These are phyloP conservation scores for Eudyptes chrysolophus DNA, from an alignment of 2,113 vertebrate genomes.

Conservation along the genomic window DNA sequence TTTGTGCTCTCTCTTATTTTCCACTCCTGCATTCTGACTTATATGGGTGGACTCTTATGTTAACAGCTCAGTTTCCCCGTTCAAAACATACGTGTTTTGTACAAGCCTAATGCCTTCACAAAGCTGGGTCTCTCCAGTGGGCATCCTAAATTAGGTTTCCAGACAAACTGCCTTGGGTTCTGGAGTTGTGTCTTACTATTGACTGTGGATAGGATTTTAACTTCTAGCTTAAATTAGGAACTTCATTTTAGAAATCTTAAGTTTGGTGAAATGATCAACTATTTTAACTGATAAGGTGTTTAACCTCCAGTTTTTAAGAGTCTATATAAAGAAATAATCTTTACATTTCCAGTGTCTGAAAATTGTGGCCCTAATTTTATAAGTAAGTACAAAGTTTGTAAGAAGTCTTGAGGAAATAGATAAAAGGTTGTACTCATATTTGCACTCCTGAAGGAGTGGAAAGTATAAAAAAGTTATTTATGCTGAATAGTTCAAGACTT, in stretches of 20 bases:
- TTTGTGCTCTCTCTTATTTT: not conserved
- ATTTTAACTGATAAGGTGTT: not conserved
- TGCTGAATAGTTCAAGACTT: not conserved
- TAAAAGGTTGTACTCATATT: not conserved
- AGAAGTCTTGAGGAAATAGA: not conserved
- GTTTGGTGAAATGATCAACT: not conserved
- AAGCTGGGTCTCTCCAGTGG: not conserved
- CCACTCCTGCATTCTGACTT: not conserved
- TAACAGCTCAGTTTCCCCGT: not conserved
- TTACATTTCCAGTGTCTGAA: not conserved
- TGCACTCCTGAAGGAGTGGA: not conserved
- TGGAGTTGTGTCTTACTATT: not conserved
- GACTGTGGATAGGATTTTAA: not conserved
- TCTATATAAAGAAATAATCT: too few relatives aligned
- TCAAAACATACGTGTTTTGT: not conserved
- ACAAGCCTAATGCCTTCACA: not conserved
- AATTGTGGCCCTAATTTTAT: not conserved
- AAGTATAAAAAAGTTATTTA: not conserved
- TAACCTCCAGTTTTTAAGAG: not conserved
- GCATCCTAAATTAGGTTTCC: not conserved
- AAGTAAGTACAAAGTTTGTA: not conserved
- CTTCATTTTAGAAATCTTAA: not conserved
- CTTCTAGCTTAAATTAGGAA: not conserved
- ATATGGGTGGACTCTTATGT: not conserved
- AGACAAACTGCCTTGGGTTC: not conserved